Evolutionary conservation across 1,140 invertebrate genomes (phyloP).

Genomic region (Eueides isabella): DNA sequence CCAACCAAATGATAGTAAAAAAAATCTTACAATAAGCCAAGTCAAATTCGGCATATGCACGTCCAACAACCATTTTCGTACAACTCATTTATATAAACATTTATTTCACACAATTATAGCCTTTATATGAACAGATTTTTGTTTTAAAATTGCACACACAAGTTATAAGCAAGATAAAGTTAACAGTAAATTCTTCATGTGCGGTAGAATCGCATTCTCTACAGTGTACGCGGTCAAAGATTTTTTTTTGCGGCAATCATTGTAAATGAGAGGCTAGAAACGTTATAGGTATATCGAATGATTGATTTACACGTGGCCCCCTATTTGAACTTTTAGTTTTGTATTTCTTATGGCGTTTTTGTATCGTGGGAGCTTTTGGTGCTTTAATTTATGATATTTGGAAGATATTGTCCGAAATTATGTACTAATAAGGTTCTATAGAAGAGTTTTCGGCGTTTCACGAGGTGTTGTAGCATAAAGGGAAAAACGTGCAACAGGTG

Average conservation of each 20-base stretch:
- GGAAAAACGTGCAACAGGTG: no score
- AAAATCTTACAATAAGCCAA: background rate
- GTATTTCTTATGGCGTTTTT: slow-evolving; percentile 14
- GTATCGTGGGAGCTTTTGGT: background rate
- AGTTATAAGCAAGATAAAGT: slow-evolving; percentile 13
- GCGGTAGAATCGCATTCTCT: slow-evolving; percentile 32
- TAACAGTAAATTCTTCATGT: slow-evolving; percentile 41
- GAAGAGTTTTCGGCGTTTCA: background rate
- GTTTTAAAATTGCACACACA: slow-evolving; percentile 6
- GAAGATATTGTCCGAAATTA: background rate
- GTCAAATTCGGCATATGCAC: background rate
- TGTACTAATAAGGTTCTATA: background rate
- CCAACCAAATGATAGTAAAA: background rate
- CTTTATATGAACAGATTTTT: background rate
- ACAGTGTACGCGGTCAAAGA: slow-evolving; percentile 31
- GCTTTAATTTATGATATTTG: slow-evolving; percentile 1
- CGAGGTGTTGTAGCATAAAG: no score
- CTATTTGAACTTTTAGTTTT: slow-evolving; percentile 7
- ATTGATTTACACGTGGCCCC: slow-evolving; percentile 35
- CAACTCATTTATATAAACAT: slow-evolving; percentile 23
- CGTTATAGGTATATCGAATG: slow-evolving; percentile 28
- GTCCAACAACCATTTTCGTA: slow-evolving; percentile 31
- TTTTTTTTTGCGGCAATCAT: slow-evolving; percentile 39
- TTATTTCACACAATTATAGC: slow-evolving; percentile 11
- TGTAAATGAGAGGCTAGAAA: slow-evolving; percentile 39